Percentiles rank a stretch among this genome's conserved stretches.
phyloP scores from a whole-genome alignment of 64 coral and sea anemone genomes.

The Catalaphyllia jardinei region DNA sequence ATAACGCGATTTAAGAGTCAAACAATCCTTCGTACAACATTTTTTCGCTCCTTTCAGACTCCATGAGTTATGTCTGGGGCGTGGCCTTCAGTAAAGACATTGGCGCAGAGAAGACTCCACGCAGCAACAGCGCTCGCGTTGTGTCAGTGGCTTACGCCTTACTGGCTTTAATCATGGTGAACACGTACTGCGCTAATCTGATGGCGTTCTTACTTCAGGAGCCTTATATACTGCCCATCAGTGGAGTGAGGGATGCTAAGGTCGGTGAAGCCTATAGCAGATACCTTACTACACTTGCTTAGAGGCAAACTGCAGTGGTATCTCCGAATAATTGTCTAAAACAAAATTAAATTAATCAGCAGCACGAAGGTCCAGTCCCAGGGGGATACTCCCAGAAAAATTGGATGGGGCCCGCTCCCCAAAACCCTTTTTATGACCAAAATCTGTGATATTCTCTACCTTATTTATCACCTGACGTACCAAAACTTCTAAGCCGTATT shows the following conservation, averaged over 20 bases:
- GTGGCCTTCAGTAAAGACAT: conserved; percentile 78
- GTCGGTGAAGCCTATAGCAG: background rate
- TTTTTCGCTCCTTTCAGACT: conserved; percentile 36
- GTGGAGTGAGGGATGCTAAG: conserved; percentile 52
- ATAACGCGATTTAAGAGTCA: too few relatives aligned
- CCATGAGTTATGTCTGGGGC: conserved; percentile 84
- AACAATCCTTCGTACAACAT: background rate
- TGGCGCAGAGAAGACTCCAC: conserved; percentile 61
- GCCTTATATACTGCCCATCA: conserved; percentile 38
- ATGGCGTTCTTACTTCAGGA: conserved; percentile 65
- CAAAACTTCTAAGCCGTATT: too few relatives aligned
- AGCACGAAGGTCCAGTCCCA: too few relatives aligned
- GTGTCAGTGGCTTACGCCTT: conserved; percentile 69
- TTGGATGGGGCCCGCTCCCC: too few relatives aligned
- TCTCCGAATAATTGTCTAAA: too few relatives aligned
- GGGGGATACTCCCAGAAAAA: too few relatives aligned
- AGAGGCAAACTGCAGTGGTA: too few relatives aligned
- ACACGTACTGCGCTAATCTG: conserved; percentile 73
- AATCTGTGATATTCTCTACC: too few relatives aligned
- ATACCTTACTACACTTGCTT: background rate
- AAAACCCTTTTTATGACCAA: too few relatives aligned
- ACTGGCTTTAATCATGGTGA: conserved; percentile 65
- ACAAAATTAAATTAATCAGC: too few relatives aligned
- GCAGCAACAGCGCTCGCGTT: conserved; percentile 58
- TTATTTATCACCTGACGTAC: too few relatives aligned